Evolutionary conservation across 2,113 vertebrate genomes (phyloP).

Genomic region (Saguinus midas): DNA sequence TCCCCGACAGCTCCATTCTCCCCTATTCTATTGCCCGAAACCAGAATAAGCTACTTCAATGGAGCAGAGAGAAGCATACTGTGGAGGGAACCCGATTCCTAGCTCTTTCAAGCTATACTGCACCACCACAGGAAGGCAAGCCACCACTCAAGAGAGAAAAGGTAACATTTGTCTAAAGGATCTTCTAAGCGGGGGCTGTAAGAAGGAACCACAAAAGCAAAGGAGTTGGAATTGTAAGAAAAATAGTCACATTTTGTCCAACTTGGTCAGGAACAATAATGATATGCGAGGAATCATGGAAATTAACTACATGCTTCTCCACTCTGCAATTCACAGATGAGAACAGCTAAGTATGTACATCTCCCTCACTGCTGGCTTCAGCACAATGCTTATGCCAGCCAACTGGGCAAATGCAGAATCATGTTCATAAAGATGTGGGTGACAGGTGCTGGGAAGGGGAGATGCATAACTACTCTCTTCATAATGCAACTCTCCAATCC

Average conservation of each 20-base stretch:
- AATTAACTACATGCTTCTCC: slow-evolving; percentile 44
- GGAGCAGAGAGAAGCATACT: neutral
- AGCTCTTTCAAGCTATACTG: slow-evolving; percentile 38
- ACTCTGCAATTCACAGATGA: slow-evolving; percentile 26
- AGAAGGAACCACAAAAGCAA: neutral
- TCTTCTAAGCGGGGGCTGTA: neutral
- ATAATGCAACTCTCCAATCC: slow-evolving; percentile 2
- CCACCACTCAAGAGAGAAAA: slow-evolving; percentile 51
- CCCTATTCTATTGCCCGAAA: neutral
- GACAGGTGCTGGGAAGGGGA: neutral
- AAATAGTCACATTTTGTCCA: neutral
- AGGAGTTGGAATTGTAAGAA: neutral
- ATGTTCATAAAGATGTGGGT: neutral
- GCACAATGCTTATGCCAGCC: neutral
- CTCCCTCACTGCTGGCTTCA: neutral
- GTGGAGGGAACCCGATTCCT: neutral
- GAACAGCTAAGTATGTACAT: neutral
- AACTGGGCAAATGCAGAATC: neutral
- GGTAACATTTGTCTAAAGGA: neutral
- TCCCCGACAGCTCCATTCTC: neutral
- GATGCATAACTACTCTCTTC: neutral
- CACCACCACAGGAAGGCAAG: slow-evolving; percentile 57
- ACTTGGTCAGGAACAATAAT: slow-evolving; percentile 50
- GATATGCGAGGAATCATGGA: slow-evolving; percentile 50
- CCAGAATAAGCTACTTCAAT: slow-evolving; percentile 33